Base-by-base conservation (phyloP, 1,140 invertebrate species). In the Halyomorpha halys region DNA sequence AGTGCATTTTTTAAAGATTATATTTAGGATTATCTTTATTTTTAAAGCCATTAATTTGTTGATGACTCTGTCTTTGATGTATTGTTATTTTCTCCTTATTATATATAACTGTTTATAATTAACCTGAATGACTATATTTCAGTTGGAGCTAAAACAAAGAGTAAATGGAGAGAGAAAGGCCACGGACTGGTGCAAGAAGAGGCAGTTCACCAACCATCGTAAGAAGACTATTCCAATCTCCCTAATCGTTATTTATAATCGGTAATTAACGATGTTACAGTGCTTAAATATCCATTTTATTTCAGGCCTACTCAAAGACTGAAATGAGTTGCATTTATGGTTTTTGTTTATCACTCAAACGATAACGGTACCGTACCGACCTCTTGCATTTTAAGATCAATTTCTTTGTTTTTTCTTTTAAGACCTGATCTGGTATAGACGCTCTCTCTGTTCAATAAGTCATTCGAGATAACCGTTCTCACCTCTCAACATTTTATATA, bases 121-220 rank as follows among this genome's bases (percentile, higher is more conserved):
- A 23, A 56, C 14, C 3, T 3, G 21, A n/a, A n/a, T 61, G 23
- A 8, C 30, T 61, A n/a, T 61, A 14, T 49, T 49, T 49, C n/a
- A 23, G 44, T 62, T 27, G 62, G 27, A 53, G 13, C 25, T 30
- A 34, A 8, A 25, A 51, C 45, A n/a, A 63, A 16, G 27, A 15
- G 39, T 21, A 23, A 61, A 61, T 54, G 62, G 62, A 63, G 62
- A 63, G 62, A 63, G 62, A 63, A 25, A 53, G 62, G 62, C 49
- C 13, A 63, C n/a, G 62, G 62, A 63, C 62, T 63, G 62, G 23
- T 63, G 49, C 25, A 34, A 54, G 49, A 56, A 23, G 18, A 6
- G 53, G 53, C 53, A 56, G 19, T 8, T 56, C 53, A 56, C 23
- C 53, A 56, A 23, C 15, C 14, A 16, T 25, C 14, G 19, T 21